These are phyloP conservation scores for Pediacus dermestoides DNA, from an alignment of 2,888 invertebrate species.

Conservation along the genomic window DNA sequence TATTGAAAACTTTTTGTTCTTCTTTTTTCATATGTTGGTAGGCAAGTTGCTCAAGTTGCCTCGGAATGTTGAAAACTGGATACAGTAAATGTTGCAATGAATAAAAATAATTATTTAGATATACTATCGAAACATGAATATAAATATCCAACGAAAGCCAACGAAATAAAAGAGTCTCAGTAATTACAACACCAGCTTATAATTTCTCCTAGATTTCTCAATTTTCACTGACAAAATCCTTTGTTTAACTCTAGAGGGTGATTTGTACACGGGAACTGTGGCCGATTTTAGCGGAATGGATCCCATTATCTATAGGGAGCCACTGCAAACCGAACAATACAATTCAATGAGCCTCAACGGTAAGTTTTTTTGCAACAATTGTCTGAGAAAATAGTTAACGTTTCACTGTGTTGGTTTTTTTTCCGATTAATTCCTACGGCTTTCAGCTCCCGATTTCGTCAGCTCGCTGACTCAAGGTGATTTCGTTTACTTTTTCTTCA, in stretches of 20 bases:
- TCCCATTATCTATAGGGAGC: constrained; percentile 90
- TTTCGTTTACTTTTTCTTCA: constrained; percentile 96
- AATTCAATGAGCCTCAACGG: constrained; percentile 95
- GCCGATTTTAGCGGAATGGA: constrained; percentile 94
- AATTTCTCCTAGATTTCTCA: too few species aligned
- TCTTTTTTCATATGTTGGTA: too few species aligned
- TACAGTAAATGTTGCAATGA: too few species aligned
- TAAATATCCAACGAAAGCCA: too few species aligned
- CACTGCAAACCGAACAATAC: constrained; percentile 89
- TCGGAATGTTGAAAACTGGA: too few species aligned
- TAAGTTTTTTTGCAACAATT: constrained; percentile 44
- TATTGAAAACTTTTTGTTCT: too few species aligned
- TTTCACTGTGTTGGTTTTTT: constrained; percentile 4
- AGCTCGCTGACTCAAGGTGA: constrained; percentile 92
- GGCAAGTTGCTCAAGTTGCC: too few species aligned
- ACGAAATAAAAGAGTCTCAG: too few species aligned
- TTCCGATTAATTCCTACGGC: constrained; percentile 21
- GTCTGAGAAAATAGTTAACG: background rate
- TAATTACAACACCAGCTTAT: too few species aligned
- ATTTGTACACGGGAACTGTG: constrained; percentile 92
- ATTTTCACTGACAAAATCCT: too few species aligned
- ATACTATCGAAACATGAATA: too few species aligned
- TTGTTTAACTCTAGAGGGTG: constrained; percentile 69
- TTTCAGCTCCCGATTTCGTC: constrained; percentile 92
- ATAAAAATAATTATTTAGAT: too few species aligned